These are phyloP conservation scores for Epistrophella euchroma DNA, from an alignment of 2,888 invertebrate genomes.

Conservation along the genomic window DNA sequence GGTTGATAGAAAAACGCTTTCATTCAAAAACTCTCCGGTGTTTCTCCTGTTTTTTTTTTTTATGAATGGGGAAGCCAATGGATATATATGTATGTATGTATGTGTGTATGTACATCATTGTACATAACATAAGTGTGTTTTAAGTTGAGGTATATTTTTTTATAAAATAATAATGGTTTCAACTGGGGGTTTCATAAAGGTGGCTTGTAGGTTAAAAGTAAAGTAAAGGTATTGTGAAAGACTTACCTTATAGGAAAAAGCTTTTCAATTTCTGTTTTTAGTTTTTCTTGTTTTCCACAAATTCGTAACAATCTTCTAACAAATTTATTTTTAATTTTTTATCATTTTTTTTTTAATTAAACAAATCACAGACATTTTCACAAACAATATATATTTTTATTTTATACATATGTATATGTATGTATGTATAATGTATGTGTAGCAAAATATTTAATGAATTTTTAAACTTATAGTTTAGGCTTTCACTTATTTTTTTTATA, in stretches of 20 bases:
- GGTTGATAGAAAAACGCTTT: conserved; percentile 67
- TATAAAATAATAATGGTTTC: background rate
- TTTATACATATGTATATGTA: conserved; percentile 21
- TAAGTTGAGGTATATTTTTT: background rate
- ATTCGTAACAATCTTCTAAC: conserved; percentile 33
- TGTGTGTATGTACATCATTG: no score
- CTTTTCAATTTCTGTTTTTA: conserved; percentile 41
- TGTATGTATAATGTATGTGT: conserved; percentile 29
- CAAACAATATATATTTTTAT: conserved; percentile 27
- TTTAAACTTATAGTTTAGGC: conserved; percentile 49
- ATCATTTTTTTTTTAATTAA: conserved; percentile 59
- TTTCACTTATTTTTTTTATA: conserved; percentile 77
- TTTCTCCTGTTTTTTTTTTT: conserved; percentile 9
- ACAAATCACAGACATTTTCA: conserved; percentile 77
- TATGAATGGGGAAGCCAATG: background rate
- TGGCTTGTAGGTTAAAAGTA: background rate
- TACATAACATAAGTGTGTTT: conserved; percentile 6
- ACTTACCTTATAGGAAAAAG: conserved; percentile 72
- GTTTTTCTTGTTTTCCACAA: conserved; percentile 32
- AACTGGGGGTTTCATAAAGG: background rate
- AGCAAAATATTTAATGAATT: conserved; percentile 54
- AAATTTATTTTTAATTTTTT: conserved; percentile 44
- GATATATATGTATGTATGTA: background rate
- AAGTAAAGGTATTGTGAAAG: background rate
- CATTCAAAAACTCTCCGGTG: conserved; percentile 53